Evolutionary conservation across 1,140 invertebrate species (phyloP).

Genomic region (Phenacoccus solenopsis): DNA sequence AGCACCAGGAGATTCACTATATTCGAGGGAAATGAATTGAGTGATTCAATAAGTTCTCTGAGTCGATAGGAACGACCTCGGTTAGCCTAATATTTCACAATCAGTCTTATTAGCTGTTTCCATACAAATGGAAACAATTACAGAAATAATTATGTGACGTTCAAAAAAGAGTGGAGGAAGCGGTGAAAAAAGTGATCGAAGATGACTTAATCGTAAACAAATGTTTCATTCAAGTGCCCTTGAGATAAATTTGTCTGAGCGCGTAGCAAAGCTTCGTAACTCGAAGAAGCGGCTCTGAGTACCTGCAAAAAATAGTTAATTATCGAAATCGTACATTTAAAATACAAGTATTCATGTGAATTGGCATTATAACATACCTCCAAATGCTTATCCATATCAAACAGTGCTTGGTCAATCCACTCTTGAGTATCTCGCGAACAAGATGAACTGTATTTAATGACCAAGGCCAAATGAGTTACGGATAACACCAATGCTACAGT

Average conservation of each 20-base stretch:
- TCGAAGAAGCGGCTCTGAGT: neutral
- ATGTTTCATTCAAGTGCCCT: constrained; percentile 5
- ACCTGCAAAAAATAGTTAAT: neutral
- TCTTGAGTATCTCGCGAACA: constrained; percentile 40
- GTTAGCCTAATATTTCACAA: too few species aligned
- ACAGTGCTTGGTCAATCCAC: constrained; percentile 54
- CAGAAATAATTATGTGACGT: neutral
- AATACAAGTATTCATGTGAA: too few species aligned
- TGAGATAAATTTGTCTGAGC: neutral
- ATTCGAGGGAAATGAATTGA: too few species aligned
- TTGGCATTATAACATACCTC: constrained; percentile 33
- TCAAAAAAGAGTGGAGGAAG: neutral
- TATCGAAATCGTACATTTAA: too few species aligned
- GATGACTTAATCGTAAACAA: neutral
- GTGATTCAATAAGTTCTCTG: too few species aligned
- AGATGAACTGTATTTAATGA: constrained; percentile 29
- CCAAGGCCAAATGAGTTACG: constrained; percentile 52
- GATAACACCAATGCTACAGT: constrained; percentile 52
- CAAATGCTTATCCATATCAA: constrained; percentile 54
- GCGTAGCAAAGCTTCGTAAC: neutral
- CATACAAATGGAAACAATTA: neutral
- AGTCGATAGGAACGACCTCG: neutral
- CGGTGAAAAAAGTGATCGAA: neutral
- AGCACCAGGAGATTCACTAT: too few species aligned
- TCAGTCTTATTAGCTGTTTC: neutral